Conservation (phyloP, 2,888 invertebrate genomes). For the Ichneumoninae sp. region DNA sequence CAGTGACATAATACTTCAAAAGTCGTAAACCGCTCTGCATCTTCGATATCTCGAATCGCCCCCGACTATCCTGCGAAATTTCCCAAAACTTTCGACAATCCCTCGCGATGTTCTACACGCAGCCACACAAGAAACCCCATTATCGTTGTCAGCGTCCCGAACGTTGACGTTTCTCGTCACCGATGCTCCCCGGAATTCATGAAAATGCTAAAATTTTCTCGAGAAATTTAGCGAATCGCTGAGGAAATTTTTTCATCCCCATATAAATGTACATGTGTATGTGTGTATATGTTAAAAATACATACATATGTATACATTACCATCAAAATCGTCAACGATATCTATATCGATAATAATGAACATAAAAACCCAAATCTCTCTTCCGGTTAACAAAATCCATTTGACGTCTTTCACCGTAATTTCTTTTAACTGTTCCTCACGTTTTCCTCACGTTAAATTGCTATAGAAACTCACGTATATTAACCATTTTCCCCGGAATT, state of each 20-base stretch:
- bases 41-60: slow-evolving; percentile 61
- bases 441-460: slow-evolving; percentile 63
- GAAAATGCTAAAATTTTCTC: slow-evolving; percentile 11
- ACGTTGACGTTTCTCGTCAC: slow-evolving; percentile 29
- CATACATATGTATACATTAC: not conserved
- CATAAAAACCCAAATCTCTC: not conserved
- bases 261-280: no score
- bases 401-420: not conserved
- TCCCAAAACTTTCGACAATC: slow-evolving; percentile 38
- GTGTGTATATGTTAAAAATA: no score
- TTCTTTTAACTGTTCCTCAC: not conserved
- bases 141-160: slow-evolving; percentile 71
- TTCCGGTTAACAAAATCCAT: not conserved
- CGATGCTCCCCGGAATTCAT: not conserved
- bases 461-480: slow-evolving; percentile 78
- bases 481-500: slow-evolving; percentile 71
- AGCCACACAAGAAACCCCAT: slow-evolving; percentile 75
- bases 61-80: slow-evolving; percentile 69
- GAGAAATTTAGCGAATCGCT: not conserved
- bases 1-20: slow-evolving; percentile 73
- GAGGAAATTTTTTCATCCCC: not conserved
- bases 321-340: not conserved
- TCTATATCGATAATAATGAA: slow-evolving; percentile 9
- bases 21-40: slow-evolving; percentile 74
- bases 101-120: not conserved